Percentiles rank a stretch among this genome's conserved stretches.
phyloP scores from a whole-genome alignment of 2,113 vertebrate species.

The Oreocharis arfaki region DNA sequence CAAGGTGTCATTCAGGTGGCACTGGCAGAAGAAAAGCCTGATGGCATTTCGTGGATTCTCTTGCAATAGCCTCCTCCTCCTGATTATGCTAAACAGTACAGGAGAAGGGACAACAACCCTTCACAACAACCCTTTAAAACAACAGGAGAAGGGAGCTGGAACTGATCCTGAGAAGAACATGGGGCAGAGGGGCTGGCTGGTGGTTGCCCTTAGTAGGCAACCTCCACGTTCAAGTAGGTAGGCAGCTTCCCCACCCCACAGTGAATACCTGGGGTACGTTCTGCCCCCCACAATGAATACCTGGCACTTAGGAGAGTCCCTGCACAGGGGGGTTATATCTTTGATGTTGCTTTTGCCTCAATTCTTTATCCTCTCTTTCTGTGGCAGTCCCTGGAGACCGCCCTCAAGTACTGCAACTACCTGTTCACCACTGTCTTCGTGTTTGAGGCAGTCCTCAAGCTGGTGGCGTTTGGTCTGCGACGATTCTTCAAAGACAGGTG shows the following conservation, averaged over 20 bases:
- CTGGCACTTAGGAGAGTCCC: neutral
- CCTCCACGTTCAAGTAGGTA: neutral
- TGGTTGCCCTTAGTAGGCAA: neutral
- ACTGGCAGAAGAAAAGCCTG: neutral
- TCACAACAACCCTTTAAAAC: too few species aligned
- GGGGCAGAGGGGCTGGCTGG: neutral
- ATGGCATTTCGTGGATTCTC: neutral
- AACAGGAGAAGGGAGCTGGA: neutral
- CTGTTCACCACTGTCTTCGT: conserved; percentile 97
- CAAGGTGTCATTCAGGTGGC: neutral
- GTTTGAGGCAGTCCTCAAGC: conserved; percentile 90
- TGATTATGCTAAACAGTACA: neutral
- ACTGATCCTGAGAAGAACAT: neutral
- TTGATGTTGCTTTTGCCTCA: neutral
- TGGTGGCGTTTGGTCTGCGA: conserved; percentile 92
- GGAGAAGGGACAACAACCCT: too few species aligned
- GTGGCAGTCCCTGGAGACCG: conserved; percentile 88
- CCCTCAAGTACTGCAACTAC: conserved; percentile 98
- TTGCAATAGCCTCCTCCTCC: neutral
- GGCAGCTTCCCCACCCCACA: neutral
- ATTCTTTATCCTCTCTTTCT: conserved; percentile 18
- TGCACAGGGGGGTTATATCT: rapidly evolving
- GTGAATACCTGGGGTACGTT: neutral
- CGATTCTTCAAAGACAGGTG: conserved; percentile 99
- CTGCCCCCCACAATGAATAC: neutral